Base-by-base conservation (phyloP, 2,888 invertebrate genomes). In the Sphaerophoria rueppellii region DNA sequence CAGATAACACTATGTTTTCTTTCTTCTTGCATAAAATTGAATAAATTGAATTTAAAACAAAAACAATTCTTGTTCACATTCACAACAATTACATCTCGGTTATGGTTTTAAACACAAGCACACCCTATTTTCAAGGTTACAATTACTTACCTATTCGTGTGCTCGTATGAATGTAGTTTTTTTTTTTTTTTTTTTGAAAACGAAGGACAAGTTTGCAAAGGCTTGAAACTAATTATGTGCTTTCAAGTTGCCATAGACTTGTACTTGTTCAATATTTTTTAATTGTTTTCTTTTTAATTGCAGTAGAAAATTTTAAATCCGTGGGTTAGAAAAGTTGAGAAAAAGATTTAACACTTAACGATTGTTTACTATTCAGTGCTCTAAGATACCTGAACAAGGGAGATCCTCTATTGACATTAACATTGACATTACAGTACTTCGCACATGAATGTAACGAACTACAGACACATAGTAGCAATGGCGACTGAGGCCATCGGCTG, bases 91-190 rank as follows among this genome's bases (percentile, higher is more conserved):
- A 55, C 37, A 35, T 65, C 52, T 79, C 46, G 65, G 65, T 60
- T 52, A 63, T 32, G 65, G 65, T 24, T 65, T 9, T 43, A 14
- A 40, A 54, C 12, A 46, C 32, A 82, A 24, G 24, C 82, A 82
- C 82, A 78, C 82, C 82, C 82, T 73, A 54, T 63, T 74, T 35
- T 65, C 82, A 82, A 78, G 82, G 82, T 65, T 73, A 52, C 24
- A 24, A 24, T 24, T 24, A 24, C 24, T 24, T 71, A 11, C 16
- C 0, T 16, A 35, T n/a, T 3, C 37, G 5, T 14, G 2, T 11
- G 0, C 37, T 0, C 4, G 7, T 2, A 32, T 9, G 35, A 7
- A 40, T 1, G 5, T 63, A 50, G 37, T 52, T 65, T 70, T 57
- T 73, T 57, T 73, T 57, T 69, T 70, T 82, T 70, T 73, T 63